Evolutionary conservation across 2,797 vertebrate species (phyloP).

Genomic region (Phoeniculus purpureus): DNA sequence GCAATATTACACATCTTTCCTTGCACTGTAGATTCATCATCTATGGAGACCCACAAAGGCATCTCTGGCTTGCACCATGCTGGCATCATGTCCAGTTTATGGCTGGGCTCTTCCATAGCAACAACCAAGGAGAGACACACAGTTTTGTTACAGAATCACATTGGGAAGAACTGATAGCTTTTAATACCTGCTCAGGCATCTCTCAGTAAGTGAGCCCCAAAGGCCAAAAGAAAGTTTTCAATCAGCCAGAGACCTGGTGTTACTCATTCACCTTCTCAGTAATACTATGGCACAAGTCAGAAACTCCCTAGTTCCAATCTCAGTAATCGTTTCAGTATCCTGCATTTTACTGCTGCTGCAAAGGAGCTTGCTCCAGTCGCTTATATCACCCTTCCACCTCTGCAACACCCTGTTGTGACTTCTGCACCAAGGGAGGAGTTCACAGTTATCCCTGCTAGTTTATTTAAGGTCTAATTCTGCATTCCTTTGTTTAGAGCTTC

Average conservation of each 20-base stretch:
- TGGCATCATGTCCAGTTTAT: background rate
- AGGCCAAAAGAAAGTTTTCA: background rate
- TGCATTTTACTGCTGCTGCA: background rate
- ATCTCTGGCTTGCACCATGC: background rate
- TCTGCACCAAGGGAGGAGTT: background rate
- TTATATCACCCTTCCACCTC: background rate
- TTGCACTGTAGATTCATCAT: background rate
- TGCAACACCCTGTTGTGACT: background rate
- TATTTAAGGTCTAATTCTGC: background rate
- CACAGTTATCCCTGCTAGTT: background rate
- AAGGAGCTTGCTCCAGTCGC: background rate
- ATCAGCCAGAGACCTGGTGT: background rate
- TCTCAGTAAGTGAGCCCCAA: background rate
- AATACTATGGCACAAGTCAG: fast-evolving
- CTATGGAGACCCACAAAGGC: background rate
- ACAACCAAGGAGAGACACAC: background rate
- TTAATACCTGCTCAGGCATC: background rate
- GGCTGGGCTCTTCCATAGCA: background rate
- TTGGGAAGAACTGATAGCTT: background rate
- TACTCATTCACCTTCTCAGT: background rate
- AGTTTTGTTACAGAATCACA: background rate
- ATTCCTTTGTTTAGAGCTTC: background rate
- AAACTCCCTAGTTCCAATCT: background rate
- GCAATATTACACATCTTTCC: background rate
- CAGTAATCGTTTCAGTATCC: background rate